These are phyloP conservation scores for Psophia crepitans DNA, from an alignment of 2,113 vertebrate species.

Conservation along the genomic window DNA sequence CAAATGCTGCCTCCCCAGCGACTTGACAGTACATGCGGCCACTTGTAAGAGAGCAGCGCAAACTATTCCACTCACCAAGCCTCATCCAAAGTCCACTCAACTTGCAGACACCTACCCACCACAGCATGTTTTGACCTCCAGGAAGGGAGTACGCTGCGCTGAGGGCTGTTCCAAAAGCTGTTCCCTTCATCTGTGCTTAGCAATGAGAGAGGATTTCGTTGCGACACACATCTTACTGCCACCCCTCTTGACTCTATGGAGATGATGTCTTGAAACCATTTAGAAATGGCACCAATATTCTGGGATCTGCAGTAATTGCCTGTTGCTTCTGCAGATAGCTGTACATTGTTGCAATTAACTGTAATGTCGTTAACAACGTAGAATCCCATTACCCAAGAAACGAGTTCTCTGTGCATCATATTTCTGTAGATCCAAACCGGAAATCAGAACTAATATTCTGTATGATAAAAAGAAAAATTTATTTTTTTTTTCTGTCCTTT, in stretches of 20 bases:
- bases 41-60: neutral
- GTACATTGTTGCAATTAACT: neutral
- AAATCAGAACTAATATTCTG: neutral
- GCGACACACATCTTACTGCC: neutral
- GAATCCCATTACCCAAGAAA: neutral
- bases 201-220: neutral
- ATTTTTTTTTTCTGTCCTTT: rapidly evolving
- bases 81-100: neutral
- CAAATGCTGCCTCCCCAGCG: constrained; percentile 14
- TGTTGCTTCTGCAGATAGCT: neutral
- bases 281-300: neutral
- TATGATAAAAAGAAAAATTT: neutral
- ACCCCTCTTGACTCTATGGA: neutral
- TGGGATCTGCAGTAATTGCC: neutral
- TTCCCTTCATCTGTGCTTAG: neutral
- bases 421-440: neutral
- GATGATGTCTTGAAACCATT: neutral
- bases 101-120: neutral
- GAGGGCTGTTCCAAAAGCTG: neutral
- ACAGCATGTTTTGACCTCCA: neutral
- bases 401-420: neutral
- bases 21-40: neutral
- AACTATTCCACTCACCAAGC: neutral
- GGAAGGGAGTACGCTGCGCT: neutral
- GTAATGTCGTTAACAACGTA: neutral